Conservation (phyloP, 2,113 vertebrate species). For the Podilymbus podiceps region DNA sequence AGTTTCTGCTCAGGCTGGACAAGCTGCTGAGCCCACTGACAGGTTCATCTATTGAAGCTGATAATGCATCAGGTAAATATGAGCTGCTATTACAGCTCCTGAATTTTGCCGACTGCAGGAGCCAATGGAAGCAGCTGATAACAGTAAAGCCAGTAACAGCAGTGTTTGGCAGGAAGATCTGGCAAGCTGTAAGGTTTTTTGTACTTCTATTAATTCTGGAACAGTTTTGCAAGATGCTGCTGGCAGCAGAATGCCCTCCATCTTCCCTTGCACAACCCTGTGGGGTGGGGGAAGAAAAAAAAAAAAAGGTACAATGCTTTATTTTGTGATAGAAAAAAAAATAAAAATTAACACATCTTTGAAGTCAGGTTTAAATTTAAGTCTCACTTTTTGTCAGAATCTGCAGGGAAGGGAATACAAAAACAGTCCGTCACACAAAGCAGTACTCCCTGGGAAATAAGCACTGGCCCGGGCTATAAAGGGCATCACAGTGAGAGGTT, state of each 20-base stretch:
- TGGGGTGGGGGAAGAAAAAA: fast-evolving
- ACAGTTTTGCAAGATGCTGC: slow-evolving; percentile 40
- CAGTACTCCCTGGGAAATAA: slow-evolving; percentile 31
- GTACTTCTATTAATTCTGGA: slow-evolving; percentile 23
- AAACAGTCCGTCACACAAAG: neutral
- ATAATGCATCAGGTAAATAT: neutral
- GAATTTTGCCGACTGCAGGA: slow-evolving; percentile 40
- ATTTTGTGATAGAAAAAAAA: neutral
- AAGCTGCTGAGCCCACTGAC: slow-evolving; percentile 58
- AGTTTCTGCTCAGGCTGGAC: slow-evolving; percentile 37
- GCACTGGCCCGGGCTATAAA: slow-evolving; percentile 19
- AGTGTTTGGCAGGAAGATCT: slow-evolving; percentile 73
- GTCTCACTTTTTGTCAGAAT: neutral
- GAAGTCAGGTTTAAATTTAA: neutral
- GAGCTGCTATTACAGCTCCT: neutral
- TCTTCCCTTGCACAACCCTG: slow-evolving; percentile 62
- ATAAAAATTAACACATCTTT: neutral
- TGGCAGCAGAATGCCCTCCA: slow-evolving; percentile 20
- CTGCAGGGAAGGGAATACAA: neutral
- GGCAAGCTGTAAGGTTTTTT: slow-evolving; percentile 73
- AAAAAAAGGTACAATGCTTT: neutral
- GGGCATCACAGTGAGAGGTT: neutral
- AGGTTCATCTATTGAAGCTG: slow-evolving; percentile 11
- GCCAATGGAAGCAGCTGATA: slow-evolving; percentile 69
- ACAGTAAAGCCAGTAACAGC: slow-evolving; percentile 74